These are phyloP conservation scores for Eutolmus rufibarbis DNA, from an alignment of 2,888 invertebrate species.

Conservation along the genomic window DNA sequence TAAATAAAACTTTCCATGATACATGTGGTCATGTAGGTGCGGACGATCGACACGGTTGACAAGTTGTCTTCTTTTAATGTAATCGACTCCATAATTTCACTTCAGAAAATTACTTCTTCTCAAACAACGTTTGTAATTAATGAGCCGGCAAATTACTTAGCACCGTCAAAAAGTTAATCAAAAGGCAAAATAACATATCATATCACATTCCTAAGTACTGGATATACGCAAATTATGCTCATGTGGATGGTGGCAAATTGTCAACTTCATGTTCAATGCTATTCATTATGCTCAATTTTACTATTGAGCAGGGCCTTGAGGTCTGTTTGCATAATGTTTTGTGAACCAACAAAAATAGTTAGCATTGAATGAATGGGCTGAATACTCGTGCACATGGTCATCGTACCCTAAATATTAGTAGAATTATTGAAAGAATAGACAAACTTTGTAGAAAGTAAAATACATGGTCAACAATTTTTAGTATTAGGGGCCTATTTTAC, in stretches of 20 bases:
- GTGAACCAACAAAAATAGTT: background rate
- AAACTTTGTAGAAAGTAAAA: background rate
- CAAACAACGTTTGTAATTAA: background rate
- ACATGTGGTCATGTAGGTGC: no score
- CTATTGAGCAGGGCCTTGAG: background rate
- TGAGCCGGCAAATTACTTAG: background rate
- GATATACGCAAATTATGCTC: background rate
- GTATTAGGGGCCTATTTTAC: no score
- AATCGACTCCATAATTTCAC: no score
- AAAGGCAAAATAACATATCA: background rate
- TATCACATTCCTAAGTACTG: background rate
- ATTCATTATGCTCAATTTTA: background rate
- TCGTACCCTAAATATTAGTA: background rate
- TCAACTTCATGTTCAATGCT: background rate
- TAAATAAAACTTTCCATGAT: background rate
- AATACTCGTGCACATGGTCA: background rate
- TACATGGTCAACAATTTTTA: background rate
- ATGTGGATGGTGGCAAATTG: background rate
- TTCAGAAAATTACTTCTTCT: background rate
- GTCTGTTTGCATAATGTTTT: background rate
- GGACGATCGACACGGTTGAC: background rate
- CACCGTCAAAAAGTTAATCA: background rate
- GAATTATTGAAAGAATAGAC: background rate
- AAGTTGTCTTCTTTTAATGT: background rate
- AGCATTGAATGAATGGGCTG: background rate